Evolutionary conservation across 2,888 invertebrate genomes (phyloP).

Genomic region (Megalurothrips usitatus): DNA sequence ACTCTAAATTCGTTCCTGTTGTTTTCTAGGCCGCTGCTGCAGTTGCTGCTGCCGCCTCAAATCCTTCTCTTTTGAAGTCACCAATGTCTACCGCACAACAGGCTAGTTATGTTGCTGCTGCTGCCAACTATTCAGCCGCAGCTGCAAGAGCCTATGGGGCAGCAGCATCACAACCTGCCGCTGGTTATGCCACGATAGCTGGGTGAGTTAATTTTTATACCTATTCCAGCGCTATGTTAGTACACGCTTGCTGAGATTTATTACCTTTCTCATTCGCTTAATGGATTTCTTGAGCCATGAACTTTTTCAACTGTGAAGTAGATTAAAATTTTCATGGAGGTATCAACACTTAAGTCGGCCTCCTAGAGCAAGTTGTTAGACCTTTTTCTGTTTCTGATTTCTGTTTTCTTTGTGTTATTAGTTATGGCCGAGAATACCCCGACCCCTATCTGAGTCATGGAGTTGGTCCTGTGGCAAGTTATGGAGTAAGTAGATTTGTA

Average conservation of each 20-base stretch:
- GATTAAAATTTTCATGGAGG: too few species aligned
- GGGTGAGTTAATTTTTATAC: conserved; percentile 50
- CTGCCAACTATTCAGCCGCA: conserved; percentile 80
- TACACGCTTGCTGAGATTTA: neutral
- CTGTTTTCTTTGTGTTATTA: conserved; percentile 44
- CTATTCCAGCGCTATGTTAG: conserved; percentile 4
- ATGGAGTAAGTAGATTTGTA: conserved; percentile 71
- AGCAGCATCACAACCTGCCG: conserved; percentile 64
- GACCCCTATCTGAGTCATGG: conserved; percentile 91
- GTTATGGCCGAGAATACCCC: conserved; percentile 85
- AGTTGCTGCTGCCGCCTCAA: conserved; percentile 68
- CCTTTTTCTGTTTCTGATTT: conserved; percentile 28
- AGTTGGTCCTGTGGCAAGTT: conserved; percentile 94
- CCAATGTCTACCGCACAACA: conserved; percentile 75
- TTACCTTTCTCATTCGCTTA: conserved; percentile 6
- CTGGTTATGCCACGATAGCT: conserved; percentile 67
- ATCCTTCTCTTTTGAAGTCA: conserved; percentile 70
- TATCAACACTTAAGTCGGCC: too few species aligned
- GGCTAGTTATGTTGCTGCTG: conserved; percentile 74
- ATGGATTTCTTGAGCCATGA: conserved; percentile 30
- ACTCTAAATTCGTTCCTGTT: conserved; percentile 40
- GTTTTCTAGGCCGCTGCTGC: conserved; percentile 56
- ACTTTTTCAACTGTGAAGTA: too few species aligned
- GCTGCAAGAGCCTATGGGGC: conserved; percentile 78
- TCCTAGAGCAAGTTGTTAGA: too few species aligned